These are phyloP conservation scores for Meloidogyne exigua DNA, from an alignment of 1,140 invertebrate genomes.

Conservation along the genomic window DNA sequence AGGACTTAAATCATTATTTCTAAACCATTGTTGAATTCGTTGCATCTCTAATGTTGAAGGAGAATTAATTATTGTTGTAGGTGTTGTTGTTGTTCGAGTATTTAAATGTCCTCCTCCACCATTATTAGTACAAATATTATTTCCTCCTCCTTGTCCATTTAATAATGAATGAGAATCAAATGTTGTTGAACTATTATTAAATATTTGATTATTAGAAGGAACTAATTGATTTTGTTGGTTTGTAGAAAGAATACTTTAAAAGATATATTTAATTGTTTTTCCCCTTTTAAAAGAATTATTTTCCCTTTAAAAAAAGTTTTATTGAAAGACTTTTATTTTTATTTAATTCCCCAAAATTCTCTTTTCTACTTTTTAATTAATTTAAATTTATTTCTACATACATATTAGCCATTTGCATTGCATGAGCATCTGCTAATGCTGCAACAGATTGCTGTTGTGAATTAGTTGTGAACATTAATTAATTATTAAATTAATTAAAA, in stretches of 20 bases:
- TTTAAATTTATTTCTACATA: neutral
- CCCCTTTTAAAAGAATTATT: no score
- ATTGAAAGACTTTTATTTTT: no score
- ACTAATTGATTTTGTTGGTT: conserved; percentile 4
- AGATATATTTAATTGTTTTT: neutral
- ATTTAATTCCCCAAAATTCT: no score
- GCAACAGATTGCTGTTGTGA: neutral
- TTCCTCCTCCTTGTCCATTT: no score
- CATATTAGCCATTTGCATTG: neutral
- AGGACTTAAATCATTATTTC: conserved; percentile 18
- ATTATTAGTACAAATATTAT: no score
- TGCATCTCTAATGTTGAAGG: conserved; percentile 3
- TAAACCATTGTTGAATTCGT: conserved; percentile 26
- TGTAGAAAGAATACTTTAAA: conserved; percentile 1
- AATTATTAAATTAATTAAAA: no score
- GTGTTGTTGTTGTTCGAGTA: neutral
- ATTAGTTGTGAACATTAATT: neutral
- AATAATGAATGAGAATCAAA: no score
- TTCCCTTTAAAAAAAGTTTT: no score
- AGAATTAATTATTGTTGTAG: neutral
- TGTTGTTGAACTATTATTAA: no score
- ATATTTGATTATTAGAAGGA: neutral
- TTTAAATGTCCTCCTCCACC: neutral
- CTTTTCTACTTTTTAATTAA: neutral
- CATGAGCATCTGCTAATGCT: neutral